phyloP scores from a whole-genome alignment of 2,888 invertebrate species.

The Xanthorhoe designata region DNA sequence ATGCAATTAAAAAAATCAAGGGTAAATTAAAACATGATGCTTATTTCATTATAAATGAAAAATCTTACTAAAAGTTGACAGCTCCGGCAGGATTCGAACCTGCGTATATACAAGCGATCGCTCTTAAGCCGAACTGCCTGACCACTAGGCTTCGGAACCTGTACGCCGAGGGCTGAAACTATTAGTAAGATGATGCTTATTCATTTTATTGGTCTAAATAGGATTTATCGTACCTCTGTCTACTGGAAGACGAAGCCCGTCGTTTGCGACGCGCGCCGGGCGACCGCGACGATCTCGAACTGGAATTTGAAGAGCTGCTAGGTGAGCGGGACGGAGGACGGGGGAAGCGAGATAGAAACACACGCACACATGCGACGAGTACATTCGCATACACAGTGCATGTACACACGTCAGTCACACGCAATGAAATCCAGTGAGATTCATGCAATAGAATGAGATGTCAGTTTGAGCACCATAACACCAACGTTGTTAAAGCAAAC shows the following conservation, averaged over 20 bases:
- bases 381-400: not conserved
- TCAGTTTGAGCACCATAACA: slow-evolving; percentile 68
- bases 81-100: no score
- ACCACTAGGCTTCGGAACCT: no score
- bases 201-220: slow-evolving; percentile 23
- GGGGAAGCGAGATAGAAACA: slow-evolving; percentile 44
- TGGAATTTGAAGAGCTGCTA: slow-evolving; percentile 85
- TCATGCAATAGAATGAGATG: slow-evolving; percentile 68
- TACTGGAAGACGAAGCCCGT: slow-evolving; percentile 76
- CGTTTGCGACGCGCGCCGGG: slow-evolving; percentile 74
- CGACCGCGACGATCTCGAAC: slow-evolving; percentile 81
- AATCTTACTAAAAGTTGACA: no score
- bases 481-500: slow-evolving; percentile 77
- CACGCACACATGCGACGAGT: slow-evolving; percentile 40
- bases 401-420: slow-evolving; percentile 36
- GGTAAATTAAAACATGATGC: no score
- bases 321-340: slow-evolving; percentile 70
- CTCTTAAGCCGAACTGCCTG: no score
- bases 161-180: no score
- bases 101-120: no score
- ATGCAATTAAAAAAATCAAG: not conserved
- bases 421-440: slow-evolving; percentile 59
- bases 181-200: no score
- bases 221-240: slow-evolving; percentile 70
- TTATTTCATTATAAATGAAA: no score